phyloP scores from a whole-genome alignment of 2,797 vertebrate genomes.

The Halcyon leucocephala region DNA sequence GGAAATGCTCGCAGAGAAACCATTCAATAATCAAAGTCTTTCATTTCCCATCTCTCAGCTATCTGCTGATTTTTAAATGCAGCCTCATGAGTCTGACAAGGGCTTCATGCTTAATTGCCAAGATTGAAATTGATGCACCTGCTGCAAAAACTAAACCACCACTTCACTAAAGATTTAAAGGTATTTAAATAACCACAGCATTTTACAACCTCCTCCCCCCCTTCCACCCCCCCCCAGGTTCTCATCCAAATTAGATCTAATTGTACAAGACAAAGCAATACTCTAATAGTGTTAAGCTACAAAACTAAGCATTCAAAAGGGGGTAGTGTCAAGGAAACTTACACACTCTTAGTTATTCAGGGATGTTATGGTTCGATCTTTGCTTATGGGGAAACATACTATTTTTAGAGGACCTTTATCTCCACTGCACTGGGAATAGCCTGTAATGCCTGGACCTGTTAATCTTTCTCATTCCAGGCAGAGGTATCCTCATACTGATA shows the following conservation, averaged over 20 bases:
- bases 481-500: neutral
- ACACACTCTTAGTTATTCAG: neutral
- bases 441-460: neutral
- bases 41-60: slow-evolving; percentile 26
- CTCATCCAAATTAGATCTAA: neutral
- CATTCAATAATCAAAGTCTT: slow-evolving; percentile 39
- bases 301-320: neutral
- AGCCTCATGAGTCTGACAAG: slow-evolving; percentile 5
- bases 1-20: neutral
- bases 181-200: neutral
- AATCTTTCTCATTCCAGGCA: neutral
- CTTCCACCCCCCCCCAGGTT: too few relatives aligned
- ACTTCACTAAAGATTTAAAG: neutral
- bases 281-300: neutral
- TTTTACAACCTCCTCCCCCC: neutral
- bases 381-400: neutral
- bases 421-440: neutral
- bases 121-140: neutral
- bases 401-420: neutral
- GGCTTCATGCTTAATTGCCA: neutral
- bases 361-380: neutral
- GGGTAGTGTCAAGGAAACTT: neutral
- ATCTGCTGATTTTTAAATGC: neutral
- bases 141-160: neutral
- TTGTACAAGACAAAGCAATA: neutral